Evolutionary conservation across 2,797 vertebrate species (phyloP).

Genomic region (Meda fulgida): DNA sequence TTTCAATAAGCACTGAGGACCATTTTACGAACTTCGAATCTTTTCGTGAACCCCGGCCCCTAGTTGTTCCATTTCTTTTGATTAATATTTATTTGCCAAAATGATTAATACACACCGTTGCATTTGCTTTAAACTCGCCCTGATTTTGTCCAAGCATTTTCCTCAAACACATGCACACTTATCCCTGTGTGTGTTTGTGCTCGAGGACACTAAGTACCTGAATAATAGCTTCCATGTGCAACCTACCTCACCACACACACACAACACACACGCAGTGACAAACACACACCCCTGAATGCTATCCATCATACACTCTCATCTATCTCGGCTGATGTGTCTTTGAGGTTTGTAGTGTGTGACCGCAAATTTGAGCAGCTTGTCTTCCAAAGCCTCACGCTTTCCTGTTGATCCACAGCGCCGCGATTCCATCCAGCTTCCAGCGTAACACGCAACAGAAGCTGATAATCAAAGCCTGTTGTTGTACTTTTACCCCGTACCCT

Average conservation of each 20-base stretch:
- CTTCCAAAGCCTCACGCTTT: slow-evolving; percentile 17
- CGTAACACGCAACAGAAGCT: slow-evolving; percentile 24
- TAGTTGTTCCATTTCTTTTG: not conserved
- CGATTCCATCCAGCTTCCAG: not conserved
- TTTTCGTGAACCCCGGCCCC: not conserved
- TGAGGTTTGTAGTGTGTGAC: slow-evolving; percentile 47
- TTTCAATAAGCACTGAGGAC: not conserved
- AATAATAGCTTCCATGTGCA: slow-evolving; percentile 59
- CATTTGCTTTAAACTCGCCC: not conserved
- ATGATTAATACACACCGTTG: slow-evolving; percentile 3
- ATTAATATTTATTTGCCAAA: not conserved
- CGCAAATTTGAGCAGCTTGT: slow-evolving; percentile 16
- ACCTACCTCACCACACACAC: slow-evolving; percentile 26
- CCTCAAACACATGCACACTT: slow-evolving; percentile 20
- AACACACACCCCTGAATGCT: slow-evolving; percentile 17
- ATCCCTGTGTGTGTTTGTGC: slow-evolving; percentile 9
- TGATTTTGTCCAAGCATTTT: slow-evolving; percentile 30
- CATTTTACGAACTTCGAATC: not conserved
- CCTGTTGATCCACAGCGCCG: not conserved
- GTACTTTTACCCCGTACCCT: not conserved
- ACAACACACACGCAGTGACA: not conserved
- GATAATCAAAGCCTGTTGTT: slow-evolving; percentile 33
- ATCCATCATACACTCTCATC: slow-evolving; percentile 40
- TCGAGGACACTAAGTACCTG: slow-evolving; percentile 27
- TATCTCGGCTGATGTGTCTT: slow-evolving; percentile 36